phyloP scores from a whole-genome alignment of 2,113 vertebrate species.

The Lamprotornis superbus region DNA sequence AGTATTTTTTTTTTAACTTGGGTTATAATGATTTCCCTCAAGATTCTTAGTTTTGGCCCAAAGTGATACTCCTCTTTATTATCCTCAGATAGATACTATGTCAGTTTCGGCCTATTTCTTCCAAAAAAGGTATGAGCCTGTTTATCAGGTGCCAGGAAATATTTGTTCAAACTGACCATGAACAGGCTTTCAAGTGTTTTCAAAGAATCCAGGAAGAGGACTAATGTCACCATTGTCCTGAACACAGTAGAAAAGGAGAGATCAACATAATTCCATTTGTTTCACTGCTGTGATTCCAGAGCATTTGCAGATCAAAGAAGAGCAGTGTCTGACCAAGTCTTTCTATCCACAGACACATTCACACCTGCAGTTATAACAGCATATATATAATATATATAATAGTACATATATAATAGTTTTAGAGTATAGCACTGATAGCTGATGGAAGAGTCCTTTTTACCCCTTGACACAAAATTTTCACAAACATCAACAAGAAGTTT shows the following conservation, averaged over 20 bases:
- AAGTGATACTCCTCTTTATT: not conserved
- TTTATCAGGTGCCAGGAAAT: not conserved
- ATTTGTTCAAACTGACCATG: not conserved
- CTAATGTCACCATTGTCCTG: not conserved
- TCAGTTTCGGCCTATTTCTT: not conserved
- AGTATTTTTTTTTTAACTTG: not conserved
- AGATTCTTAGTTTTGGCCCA: not conserved
- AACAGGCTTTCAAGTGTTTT: not conserved
- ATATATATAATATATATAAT: no score
- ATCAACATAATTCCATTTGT: not conserved
- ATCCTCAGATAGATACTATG: not conserved
- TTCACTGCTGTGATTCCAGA: not conserved
- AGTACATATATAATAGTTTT: no score
- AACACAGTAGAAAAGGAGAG: not conserved
- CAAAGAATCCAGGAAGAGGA: not conserved
- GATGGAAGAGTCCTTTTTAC: not conserved
- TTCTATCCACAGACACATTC: accelerated
- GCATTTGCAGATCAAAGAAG: not conserved
- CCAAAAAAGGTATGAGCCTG: not conserved
- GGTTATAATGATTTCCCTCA: not conserved
- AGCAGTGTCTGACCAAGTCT: not conserved
- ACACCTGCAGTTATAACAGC: not conserved
- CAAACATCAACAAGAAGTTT: not conserved
- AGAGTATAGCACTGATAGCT: accelerated
- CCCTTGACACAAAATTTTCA: not conserved